Evolutionary conservation across 2,797 vertebrate species (phyloP).

Genomic region (Streptopelia turtur): DNA sequence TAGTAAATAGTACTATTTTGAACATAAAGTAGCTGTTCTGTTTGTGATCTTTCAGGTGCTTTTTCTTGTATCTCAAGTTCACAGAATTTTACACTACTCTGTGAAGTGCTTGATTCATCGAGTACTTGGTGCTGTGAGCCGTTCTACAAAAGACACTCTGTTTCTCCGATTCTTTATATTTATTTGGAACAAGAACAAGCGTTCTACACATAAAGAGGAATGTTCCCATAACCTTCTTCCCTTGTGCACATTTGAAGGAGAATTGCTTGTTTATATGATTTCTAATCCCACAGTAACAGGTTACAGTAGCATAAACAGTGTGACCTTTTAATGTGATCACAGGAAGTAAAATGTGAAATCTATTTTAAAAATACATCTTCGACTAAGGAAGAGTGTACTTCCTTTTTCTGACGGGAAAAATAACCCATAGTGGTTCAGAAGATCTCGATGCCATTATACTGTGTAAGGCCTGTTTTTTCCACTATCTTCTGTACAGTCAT

Average conservation of each 20-base stretch:
- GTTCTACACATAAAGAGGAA: conserved; percentile 22
- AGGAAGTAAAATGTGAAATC: conserved; percentile 65
- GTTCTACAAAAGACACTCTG: conserved; percentile 19
- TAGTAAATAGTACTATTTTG: neutral
- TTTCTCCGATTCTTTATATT: conserved; percentile 51
- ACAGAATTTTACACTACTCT: conserved; percentile 9
- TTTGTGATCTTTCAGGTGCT: conserved; percentile 33
- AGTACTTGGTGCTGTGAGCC: neutral
- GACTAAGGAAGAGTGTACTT: conserved; percentile 64
- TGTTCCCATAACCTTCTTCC: conserved; percentile 53
- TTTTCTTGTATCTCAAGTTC: conserved; percentile 3
- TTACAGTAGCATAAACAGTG: conserved; percentile 49
- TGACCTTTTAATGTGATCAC: conserved; percentile 66
- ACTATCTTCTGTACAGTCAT: neutral
- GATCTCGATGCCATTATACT: neutral
- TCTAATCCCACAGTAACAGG: conserved; percentile 46
- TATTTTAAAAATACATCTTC: conserved; percentile 64
- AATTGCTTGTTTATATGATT: conserved; percentile 43
- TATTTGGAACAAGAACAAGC: conserved; percentile 33
- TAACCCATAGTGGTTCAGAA: conserved; percentile 2
- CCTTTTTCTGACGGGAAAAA: conserved; percentile 65
- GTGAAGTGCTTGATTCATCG: conserved; percentile 7
- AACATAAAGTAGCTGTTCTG: neutral
- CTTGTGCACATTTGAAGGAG: conserved; percentile 5
- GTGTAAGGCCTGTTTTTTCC: neutral